phyloP scores from a whole-genome alignment of 2,113 vertebrate species.

The Podarcis raffonei region DNA sequence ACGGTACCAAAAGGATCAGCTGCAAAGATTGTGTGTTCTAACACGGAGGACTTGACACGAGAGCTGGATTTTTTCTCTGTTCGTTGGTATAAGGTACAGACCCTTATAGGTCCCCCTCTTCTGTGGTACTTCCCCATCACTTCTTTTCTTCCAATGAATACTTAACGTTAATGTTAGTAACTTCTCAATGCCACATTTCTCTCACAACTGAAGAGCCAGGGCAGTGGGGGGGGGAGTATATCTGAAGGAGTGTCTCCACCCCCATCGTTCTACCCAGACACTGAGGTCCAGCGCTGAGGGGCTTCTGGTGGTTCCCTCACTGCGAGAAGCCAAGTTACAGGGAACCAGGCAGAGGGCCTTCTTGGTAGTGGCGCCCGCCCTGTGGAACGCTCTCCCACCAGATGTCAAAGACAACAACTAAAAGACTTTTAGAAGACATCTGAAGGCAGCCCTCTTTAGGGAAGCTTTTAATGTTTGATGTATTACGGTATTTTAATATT shows the following conservation, averaged over 20 bases:
- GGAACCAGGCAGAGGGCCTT: no score
- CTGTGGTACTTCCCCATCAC: background rate
- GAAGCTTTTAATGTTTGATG: no score
- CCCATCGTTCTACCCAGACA: no score
- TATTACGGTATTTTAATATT: no score
- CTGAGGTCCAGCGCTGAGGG: no score
- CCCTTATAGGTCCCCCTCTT: background rate
- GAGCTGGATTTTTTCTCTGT: slow-evolving; percentile 62
- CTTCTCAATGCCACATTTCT: background rate
- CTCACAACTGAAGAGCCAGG: background rate
- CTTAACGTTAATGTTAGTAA: background rate
- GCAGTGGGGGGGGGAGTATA: background rate
- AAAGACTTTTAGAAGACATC: no score
- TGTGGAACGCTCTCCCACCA: no score
- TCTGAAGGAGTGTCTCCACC: background rate
- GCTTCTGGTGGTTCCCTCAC: no score
- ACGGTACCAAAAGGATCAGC: background rate
- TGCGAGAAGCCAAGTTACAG: no score
- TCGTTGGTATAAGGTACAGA: slow-evolving; percentile 83
- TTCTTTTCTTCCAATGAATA: background rate
- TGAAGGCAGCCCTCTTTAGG: no score
- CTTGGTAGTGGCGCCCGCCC: no score
- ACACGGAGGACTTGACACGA: slow-evolving; percentile 50
- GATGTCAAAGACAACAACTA: no score
- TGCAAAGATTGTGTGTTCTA: slow-evolving; percentile 73